phyloP scores from a whole-genome alignment of 2,797 vertebrate species.

The Oophaga sylvatica region DNA sequence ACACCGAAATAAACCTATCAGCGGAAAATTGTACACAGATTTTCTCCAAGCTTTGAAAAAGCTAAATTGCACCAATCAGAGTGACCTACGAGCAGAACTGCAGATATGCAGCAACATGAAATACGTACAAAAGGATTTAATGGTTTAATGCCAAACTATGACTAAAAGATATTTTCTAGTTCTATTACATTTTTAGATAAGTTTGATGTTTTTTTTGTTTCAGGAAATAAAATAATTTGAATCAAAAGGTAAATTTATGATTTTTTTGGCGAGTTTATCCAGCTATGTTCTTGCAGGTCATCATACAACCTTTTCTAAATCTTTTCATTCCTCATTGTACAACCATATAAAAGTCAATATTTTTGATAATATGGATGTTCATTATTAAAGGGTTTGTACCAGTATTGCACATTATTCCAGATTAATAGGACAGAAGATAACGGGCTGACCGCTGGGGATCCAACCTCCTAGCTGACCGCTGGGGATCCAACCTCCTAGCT shows the following conservation, averaged over 20 bases:
- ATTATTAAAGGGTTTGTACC: too few species aligned
- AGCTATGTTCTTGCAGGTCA: background rate
- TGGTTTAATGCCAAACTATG: background rate
- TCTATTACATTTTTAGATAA: background rate
- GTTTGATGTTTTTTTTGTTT: background rate
- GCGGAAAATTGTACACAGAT: conserved; percentile 20
- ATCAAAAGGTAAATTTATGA: too few species aligned
- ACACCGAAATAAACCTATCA: conserved; percentile 42
- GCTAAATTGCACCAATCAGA: conserved; percentile 40
- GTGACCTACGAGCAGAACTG: background rate
- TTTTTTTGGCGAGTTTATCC: too few species aligned
- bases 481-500: too few species aligned
- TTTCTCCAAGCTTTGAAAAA: conserved; percentile 47
- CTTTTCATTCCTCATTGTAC: too few species aligned
- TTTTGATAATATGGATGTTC: too few species aligned
- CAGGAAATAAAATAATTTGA: background rate
- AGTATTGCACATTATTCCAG: too few species aligned
- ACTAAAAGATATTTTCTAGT: too few species aligned
- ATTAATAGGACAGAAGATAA: too few species aligned
- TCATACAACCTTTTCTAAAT: background rate
- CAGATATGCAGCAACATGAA: conserved; percentile 20
- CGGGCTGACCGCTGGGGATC: too few species aligned
- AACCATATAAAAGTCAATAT: too few species aligned
- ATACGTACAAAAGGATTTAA: background rate
- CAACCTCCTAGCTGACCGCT: too few species aligned